phyloP scores from a whole-genome alignment of 2,888 invertebrate genomes.

The Mayetiola destructor region DNA sequence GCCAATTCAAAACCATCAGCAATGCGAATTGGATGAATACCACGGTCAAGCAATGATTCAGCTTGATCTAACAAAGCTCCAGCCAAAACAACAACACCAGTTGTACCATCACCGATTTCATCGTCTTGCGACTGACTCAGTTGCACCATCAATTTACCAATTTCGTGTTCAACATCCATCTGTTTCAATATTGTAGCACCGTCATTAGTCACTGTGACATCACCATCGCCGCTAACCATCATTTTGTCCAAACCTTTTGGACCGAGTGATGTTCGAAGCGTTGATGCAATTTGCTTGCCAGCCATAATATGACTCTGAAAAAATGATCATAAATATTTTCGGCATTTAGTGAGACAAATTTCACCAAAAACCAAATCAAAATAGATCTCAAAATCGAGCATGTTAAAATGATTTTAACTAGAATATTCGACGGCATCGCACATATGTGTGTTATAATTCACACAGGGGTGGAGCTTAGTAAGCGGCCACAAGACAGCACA shows the following conservation, averaged over 20 bases:
- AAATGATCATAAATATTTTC: background rate
- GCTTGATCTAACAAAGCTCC: slow-evolving; percentile 90
- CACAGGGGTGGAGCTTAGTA: slow-evolving; percentile 8
- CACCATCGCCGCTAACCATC: slow-evolving; percentile 93
- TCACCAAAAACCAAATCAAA: background rate
- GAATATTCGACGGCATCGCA: slow-evolving; percentile 2
- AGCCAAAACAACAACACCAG: slow-evolving; percentile 81
- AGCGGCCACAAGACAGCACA: background rate
- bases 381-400: background rate
- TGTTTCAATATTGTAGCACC: slow-evolving; percentile 97
- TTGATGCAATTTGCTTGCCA: slow-evolving; percentile 82
- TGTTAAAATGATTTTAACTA: background rate
- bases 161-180: slow-evolving; percentile 99
- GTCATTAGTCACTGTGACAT: slow-evolving; percentile 95
- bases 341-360: background rate
- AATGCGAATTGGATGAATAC: slow-evolving; percentile 96
- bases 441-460: background rate
- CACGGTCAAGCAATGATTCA: slow-evolving; percentile 78
- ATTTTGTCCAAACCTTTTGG: slow-evolving; percentile 97
- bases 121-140: slow-evolving; percentile 97
- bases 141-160: slow-evolving; percentile 95
- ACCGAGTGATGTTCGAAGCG: slow-evolving; percentile 83
- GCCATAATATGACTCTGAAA: slow-evolving; percentile 93
- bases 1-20: slow-evolving; percentile 98
- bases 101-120: slow-evolving; percentile 99